Base-by-base conservation (phyloP, 2,797 vertebrate species). In the Taeniopygia guttata region DNA sequence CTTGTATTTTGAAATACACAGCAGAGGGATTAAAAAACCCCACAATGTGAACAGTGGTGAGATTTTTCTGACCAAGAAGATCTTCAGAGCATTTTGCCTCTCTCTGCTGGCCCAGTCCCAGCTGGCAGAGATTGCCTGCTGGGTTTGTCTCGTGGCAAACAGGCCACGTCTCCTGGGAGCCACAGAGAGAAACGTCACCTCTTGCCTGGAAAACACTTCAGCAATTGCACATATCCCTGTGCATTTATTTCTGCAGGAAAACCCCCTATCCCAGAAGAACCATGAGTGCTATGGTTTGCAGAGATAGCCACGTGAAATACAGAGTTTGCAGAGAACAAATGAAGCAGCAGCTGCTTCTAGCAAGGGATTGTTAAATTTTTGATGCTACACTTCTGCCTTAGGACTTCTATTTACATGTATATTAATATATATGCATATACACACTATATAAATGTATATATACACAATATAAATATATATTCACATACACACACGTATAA, bases 201-300 rank as follows among this genome's bases (percentile, higher is more conserved):
- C 42, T 48, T 77, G 67, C 90, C 73, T 87, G 86, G 64, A 83
- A 95, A 90, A 58, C 64, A 25, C 77, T 94, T 84, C 87, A 93
- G 43, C 72, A 89, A 38, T 95, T 83, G 82, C 90, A 95, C 43
- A 43, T 60, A 82, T 79, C 68, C 49, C 38, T 34, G 13, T 78
- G 72, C 89, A 91, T 93, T 95, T 88, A 88, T 94, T 94, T 94
- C 85, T 93, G 66, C 55, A 64, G 79, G 66, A 92, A 94, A 94
- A 89, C 90, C 32, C 52, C 94, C 55, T 56, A 21, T 90, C 93
- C 96, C 95, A 88, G 42, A 92, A 94, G 95, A 72, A 29, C 74
- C 81, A 5, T 40, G 78, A 91, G 56, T 67, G 54, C 69, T 54
- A 8, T 52, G 51, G 90, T 92, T 96, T 96, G 29, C 79, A 97